These are phyloP conservation scores for Argentina silus DNA, from an alignment of 2,797 vertebrate genomes.

Conservation along the genomic window DNA sequence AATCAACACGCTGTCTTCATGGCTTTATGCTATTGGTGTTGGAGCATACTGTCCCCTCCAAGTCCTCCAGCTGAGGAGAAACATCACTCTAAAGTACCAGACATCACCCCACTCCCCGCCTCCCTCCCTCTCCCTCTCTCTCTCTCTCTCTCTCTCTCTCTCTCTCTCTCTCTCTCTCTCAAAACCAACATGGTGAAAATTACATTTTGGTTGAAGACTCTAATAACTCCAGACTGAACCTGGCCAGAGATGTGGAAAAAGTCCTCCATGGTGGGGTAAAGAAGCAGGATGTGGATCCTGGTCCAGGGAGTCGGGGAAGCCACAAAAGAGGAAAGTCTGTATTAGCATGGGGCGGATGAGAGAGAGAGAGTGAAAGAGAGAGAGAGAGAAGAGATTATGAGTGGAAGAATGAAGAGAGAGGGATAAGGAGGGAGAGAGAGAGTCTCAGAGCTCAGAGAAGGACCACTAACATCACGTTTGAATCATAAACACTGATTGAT, in stretches of 20 bases:
- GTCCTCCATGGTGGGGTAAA: conserved; percentile 55
- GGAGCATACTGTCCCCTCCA: conserved; percentile 62
- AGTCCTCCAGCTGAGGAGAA: conserved; percentile 59
- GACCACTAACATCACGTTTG: conserved; percentile 51
- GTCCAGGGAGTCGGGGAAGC: conserved; percentile 62
- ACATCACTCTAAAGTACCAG: conserved; percentile 34
- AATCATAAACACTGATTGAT: conserved; percentile 66
- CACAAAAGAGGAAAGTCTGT: conserved; percentile 72
- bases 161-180: conserved; percentile 47
- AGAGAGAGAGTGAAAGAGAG: too few relatives aligned
- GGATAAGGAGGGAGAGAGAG: too few relatives aligned
- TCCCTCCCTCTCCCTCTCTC: conserved; percentile 35
- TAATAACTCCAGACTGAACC: conserved; percentile 74
- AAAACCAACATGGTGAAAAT: conserved; percentile 78
- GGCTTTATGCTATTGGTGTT: conserved; percentile 73
- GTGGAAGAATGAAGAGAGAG: too few relatives aligned
- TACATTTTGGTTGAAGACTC: conserved; percentile 71
- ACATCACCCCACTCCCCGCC: conserved; percentile 7
- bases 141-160: background rate
- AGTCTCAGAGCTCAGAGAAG: conserved; percentile 47
- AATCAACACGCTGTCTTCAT: conserved; percentile 70
- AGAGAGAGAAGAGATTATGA: too few relatives aligned
- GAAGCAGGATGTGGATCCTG: conserved; percentile 63
- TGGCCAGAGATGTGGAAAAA: conserved; percentile 70
- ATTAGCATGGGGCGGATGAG: conserved; percentile 67